These are phyloP conservation scores for Xestia xanthographa DNA, from an alignment of 2,888 invertebrate genomes.

Conservation along the genomic window DNA sequence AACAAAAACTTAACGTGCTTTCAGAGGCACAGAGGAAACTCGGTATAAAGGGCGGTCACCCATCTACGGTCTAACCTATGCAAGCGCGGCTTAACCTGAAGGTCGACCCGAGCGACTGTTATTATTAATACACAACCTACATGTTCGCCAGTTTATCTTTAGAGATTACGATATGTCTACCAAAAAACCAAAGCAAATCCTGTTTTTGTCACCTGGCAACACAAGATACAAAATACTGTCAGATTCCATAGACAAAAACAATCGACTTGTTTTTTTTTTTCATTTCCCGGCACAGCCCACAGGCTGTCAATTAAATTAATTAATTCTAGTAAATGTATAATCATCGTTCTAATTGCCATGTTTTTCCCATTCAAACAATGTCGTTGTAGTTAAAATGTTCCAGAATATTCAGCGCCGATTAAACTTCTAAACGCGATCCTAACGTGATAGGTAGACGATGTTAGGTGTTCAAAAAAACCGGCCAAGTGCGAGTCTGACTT, in stretches of 20 bases:
- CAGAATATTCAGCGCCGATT: conserved; percentile 2
- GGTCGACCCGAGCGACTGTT: no score
- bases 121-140: not conserved
- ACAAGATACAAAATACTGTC: not conserved
- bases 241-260: not conserved
- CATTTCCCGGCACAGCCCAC: no score
- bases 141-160: not conserved
- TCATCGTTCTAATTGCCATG: conserved; percentile 1
- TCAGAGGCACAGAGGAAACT: no score
- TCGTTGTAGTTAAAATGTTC: conserved; percentile 5
- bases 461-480: not conserved
- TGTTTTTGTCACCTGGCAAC: not conserved
- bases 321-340: not conserved
- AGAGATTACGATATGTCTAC: not conserved
- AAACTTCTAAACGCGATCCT: not conserved
- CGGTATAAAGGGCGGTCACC: no score
- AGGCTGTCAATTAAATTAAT: not conserved
- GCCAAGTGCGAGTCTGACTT: no score
- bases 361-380: conserved; percentile 22
- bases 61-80: no score
- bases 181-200: not conserved
- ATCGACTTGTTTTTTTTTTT: not conserved
- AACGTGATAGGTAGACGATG: no score
- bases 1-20: no score
- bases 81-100: no score